These are phyloP conservation scores for Agrilus biguttatus DNA, from an alignment of 2,888 invertebrate genomes.

Conservation along the genomic window DNA sequence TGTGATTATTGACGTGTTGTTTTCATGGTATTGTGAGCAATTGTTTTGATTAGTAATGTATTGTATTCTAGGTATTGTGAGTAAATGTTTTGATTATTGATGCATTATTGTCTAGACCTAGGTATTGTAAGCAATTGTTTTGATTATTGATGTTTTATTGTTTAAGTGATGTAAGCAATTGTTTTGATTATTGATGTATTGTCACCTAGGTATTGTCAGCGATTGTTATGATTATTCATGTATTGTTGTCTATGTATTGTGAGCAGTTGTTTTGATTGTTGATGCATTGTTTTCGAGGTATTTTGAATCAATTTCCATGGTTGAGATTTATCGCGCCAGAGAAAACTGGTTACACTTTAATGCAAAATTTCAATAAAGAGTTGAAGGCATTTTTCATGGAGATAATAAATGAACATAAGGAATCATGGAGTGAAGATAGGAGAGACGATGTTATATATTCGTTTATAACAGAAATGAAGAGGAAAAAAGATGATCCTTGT, in stretches of 20 bases:
- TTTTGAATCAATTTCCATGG: conserved; percentile 45
- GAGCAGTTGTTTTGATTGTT: neutral
- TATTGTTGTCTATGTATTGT: neutral
- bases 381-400: conserved; percentile 39
- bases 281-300: conserved; percentile 1
- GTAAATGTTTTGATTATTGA: no score
- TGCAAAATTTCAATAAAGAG: conserved; percentile 39
- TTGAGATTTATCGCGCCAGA: conserved; percentile 45
- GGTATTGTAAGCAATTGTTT: no score
- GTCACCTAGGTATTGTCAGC: no score
- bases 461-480: conserved; percentile 45
- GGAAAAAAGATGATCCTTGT: conserved; percentile 16
- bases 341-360: conserved; percentile 43
- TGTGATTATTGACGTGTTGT: no score
- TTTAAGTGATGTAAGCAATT: no score
- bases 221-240: neutral
- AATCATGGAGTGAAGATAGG: conserved; percentile 30
- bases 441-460: conserved; percentile 47
- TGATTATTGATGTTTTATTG: no score
- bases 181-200: no score
- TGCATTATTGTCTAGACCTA: no score
- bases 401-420: conserved; percentile 40
- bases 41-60: no score
- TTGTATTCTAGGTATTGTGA: no score
- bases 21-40: neutral